A percentile compares a stretch with the other conserved stretches of the same genome.
phyloP scores from a whole-genome alignment of 2,888 invertebrate genomes.

The Cryptocephalus primarius region DNA sequence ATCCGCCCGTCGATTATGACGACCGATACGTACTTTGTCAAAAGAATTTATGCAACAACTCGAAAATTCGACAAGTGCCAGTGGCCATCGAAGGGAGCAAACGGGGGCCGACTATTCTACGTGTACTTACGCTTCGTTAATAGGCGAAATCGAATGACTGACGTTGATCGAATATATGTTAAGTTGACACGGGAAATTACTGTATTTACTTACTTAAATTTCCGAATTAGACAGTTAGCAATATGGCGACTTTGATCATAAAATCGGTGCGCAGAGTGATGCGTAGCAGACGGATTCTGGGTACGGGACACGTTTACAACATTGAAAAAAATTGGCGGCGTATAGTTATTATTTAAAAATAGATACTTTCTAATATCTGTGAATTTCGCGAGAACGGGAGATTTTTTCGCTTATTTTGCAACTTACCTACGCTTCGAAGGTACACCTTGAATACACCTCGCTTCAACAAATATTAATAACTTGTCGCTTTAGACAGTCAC shows the following conservation, averaged over 20 bases:
- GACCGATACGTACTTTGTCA: conserved; percentile 21
- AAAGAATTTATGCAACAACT: conserved; percentile 31
- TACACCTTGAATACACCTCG: no score
- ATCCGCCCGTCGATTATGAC: not conserved
- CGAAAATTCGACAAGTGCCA: conserved; percentile 10
- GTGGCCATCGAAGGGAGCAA: no score
- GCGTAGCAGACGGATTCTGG: conserved; percentile 16
- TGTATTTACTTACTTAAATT: conserved; percentile 39
- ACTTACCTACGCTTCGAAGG: no score
- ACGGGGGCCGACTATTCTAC: conserved; percentile 6
- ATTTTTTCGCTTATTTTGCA: no score
- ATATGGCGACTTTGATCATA: conserved; percentile 37
- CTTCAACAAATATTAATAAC: no score
- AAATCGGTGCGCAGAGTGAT: conserved; percentile 25
- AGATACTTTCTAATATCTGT: no score
- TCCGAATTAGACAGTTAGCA: conserved; percentile 38
- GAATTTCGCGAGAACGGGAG: no score
- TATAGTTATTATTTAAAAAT: no score
- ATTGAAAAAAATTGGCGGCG: not conserved
- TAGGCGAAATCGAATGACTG: conserved; percentile 13
- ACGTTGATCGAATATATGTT: not conserved
- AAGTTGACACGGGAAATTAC: conserved; percentile 16
- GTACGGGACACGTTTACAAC: conserved; percentile 12
- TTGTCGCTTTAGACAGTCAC: no score
- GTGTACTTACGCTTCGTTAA: conserved; percentile 26